Base-by-base conservation (phyloP, 2,113 vertebrate genomes). In the Triplophysa siluroides region DNA sequence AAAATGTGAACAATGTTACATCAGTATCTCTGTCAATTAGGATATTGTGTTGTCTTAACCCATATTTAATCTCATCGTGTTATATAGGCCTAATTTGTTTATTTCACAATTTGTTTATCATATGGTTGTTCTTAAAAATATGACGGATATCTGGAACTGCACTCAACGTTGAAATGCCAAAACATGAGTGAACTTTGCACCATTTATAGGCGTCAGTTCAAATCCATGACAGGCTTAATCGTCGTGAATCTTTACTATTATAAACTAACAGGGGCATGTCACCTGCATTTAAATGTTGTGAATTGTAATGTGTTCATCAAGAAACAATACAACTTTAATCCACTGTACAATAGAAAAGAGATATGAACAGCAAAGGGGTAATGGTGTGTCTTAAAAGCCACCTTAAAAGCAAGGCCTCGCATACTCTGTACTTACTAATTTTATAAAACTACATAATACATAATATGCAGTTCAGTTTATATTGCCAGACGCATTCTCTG, bases 271-370 rank as follows among this genome's bases (percentile, higher is more conserved):
- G 19, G 11, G 41, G 2, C 52, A 72, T n/a, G 11, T 61, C 1
- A 80, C 80, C 65, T 76, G 16, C 67, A 72, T 80, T 77, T 24
- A 80, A 60, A 71, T 54, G n/a, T 43, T 79, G 67, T 13, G 26
- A 79, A 50, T 43, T 60, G n/a, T 66, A 77, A 56, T 60, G 58
- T 38, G 58, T 41, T 70, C 23, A 76, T 50, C 19, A 76, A 70
- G n/a, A 47, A 64, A 69, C 60, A 24, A 21, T 83, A 11, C 10
- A 45, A 45, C 63, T 52, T 56, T 68, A 54, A 68, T 78, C 62
- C 41, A 62, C 74, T 78, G 18, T n/a, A 65, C 72, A 16, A 23
- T 43, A 33, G 26, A 77, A 45, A 45, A 43, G 29, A 16, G 4
- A 66, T 71, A 33, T 50, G 69, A 7, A 26, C n/a, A 21, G 33